Evolutionary conservation across 2,797 vertebrate species (phyloP), one percentile per base, ranked within the genome.

Genomic region (Toxotes lorentzi): DNA sequence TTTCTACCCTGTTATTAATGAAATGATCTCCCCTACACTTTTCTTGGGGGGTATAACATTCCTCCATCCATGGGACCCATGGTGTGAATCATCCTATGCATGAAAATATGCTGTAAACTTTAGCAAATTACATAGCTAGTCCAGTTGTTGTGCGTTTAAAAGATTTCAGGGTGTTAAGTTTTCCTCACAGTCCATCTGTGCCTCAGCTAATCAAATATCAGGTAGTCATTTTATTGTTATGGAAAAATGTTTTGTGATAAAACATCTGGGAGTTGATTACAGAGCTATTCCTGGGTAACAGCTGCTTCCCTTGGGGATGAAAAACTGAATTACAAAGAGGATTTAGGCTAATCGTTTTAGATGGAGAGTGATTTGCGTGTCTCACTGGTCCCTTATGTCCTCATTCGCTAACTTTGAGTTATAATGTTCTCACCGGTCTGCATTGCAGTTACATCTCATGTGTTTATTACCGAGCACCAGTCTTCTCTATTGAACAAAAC

Each of bases 1-100:
- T 89, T 90, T 89, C 79, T 76, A 83, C 84, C 86, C 90, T 88
- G 68, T 93, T 91, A 91, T 94, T 94, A 92, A 92, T 92, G 69
- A 87, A 91, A 93, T 70, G 71, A 82, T 85, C 84, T 90, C 73
- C 81, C 34, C 50, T 80, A 48, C 59, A 75, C 79, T 79, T 87
- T 84, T 61, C 78, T 73, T 85, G 32, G 23, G 35, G 35, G 64
- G 23, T 77, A 69, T 73, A 79, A 81, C 86, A 80, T 88, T 83
- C 71, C 34, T 74, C 40, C 78, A 82, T 86, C 86, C 82, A 84
- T 78, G 80, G 67, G 32, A 76, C 48, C 70, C 67, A 34, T 30
- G 63, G 45, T 74, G 73, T 82, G 77, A 88, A 84, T 91, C 72
- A 81, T 89, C 63, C 67, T 54, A 74, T 82, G 27, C 23, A 58